Evolutionary conservation across 2,113 vertebrate species (phyloP).

Genomic region (Eonycteris spelaea): DNA sequence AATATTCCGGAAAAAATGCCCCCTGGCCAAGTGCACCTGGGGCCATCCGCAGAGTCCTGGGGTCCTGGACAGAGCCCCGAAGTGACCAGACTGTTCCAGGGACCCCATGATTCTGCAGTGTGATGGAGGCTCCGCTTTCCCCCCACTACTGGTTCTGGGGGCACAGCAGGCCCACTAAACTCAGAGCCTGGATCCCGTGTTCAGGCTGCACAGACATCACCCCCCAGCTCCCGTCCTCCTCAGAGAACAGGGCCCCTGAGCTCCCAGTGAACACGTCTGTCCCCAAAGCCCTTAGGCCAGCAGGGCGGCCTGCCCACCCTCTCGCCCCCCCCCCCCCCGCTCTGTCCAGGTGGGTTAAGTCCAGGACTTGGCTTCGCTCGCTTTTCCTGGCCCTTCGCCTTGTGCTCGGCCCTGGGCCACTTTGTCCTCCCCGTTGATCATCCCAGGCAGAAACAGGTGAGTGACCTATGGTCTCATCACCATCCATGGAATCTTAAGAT

Average conservation of each 20-base stretch:
- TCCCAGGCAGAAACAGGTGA: neutral
- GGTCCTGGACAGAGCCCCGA: neutral
- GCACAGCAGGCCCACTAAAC: neutral
- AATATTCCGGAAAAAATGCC: no score
- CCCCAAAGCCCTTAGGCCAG: neutral
- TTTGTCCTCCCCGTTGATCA: neutral
- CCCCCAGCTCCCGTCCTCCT: neutral
- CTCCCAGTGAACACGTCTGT: neutral
- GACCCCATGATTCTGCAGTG: neutral
- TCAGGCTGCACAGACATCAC: neutral
- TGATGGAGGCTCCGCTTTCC: neutral
- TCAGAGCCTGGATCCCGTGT: fast-evolving
- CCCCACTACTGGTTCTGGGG: neutral
- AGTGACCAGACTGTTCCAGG: neutral
- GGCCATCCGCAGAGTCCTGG: fast-evolving
- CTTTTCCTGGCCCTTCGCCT: neutral
- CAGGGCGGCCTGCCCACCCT: neutral
- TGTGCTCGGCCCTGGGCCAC: neutral
- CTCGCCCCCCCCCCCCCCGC: neutral
- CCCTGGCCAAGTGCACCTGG: neutral
- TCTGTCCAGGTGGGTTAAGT: fast-evolving
- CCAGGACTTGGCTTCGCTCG: neutral
- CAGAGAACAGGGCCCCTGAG: neutral
- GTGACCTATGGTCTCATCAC: fast-evolving
- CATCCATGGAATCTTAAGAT: neutral